phyloP scores from a whole-genome alignment of 2,888 invertebrate species.

The Muschampia plurimacula region DNA sequence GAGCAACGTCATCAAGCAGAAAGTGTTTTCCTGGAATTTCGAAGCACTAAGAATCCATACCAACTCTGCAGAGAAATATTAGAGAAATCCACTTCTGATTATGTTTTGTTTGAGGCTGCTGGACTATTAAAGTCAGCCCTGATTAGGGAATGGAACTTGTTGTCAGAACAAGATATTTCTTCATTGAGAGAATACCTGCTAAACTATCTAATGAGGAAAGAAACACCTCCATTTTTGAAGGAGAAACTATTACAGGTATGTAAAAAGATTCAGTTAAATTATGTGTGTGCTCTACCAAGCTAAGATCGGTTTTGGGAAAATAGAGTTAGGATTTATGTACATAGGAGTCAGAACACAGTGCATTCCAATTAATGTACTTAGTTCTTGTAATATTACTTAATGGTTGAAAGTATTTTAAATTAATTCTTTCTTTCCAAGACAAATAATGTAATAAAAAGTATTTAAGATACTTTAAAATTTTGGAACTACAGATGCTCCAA shows the following conservation, averaged over 20 bases:
- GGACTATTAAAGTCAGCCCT: conserved; percentile 92
- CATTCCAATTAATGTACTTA: too few species aligned
- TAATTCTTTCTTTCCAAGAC: too few species aligned
- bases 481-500: too few species aligned
- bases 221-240: conserved; percentile 90
- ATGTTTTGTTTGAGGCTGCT: conserved; percentile 95
- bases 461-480: too few species aligned
- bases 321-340: too few species aligned
- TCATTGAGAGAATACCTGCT: conserved; percentile 92
- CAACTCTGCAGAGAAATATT: conserved; percentile 92
- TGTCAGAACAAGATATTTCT: conserved; percentile 89
- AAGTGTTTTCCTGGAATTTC: conserved; percentile 91
- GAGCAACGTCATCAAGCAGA: conserved; percentile 94
- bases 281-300: too few species aligned
- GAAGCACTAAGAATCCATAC: conserved; percentile 87
- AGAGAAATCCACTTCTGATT: conserved; percentile 89
- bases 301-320: too few species aligned
- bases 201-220: conserved; percentile 90
- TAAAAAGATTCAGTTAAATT: neutral
- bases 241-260: conserved; percentile 89
- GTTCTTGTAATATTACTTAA: too few species aligned
- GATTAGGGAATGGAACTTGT: conserved; percentile 92
- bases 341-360: too few species aligned
- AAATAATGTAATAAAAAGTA: too few species aligned
- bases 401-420: too few species aligned